Evolutionary conservation across 2,888 invertebrate species (phyloP), one percentile per base, ranked within the genome.

Genomic region (Agriotes lineatus): DNA sequence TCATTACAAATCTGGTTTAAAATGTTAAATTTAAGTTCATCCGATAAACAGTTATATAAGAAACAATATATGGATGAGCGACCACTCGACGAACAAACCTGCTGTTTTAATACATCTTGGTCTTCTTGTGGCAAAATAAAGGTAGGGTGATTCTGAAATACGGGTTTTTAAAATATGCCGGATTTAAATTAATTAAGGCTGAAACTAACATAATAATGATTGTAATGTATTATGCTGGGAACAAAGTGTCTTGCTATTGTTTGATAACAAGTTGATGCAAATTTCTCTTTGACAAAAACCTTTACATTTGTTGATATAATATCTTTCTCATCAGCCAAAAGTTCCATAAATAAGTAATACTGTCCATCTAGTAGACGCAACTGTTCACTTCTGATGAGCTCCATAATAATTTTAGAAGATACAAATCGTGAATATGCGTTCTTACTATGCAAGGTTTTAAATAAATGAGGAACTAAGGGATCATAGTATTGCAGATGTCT

Each of bases 401-500:
- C 33, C 50, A 68, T 68, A 2, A 68, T 39, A 20, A 68, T 62
- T 20, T 68, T 62, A 1, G 63, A 35, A 0, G 63, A 25, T 7
- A 68, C 37, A 25, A 68, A 63, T 19, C 63, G 57, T 6, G 63
- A 22, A 10, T 56, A 63, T 1, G 57, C 44, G 20, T 57, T 58
- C 33, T 57, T 42, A 35, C 42, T 58, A 22, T 42, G 18, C 5
- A 68, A 33, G 5, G 42, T 50, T 4, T 19, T 10, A 35, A 68
- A 68, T 1, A 68, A 44, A 54, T 58, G 58, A 3, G 62, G 63
- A 42, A 68, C 25, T 52, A 68, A n/a, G 5, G 68, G 68, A 59
- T 68, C 63, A n/a, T 52, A 68, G 37, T 68, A 68, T 25, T 63
- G 50, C 25, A 68, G 14, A 50, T 63, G 68, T 7, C 68, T 68